These are phyloP conservation scores for Osmoderma eremita DNA, from an alignment of 2,888 invertebrate species.

Conservation along the genomic window DNA sequence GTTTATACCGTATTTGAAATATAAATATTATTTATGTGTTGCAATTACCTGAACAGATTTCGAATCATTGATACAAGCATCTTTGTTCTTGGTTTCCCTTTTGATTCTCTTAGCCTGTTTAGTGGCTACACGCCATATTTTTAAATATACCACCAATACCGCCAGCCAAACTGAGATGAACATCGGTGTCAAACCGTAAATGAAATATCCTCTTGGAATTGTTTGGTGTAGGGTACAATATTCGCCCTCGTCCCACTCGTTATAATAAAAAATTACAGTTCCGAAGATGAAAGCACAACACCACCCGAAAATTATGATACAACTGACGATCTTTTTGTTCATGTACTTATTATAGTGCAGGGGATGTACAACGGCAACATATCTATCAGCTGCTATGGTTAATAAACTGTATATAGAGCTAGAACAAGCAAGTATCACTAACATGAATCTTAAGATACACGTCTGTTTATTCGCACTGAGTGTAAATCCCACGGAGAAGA, in stretches of 20 bases:
- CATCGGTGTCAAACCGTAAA: conserved; percentile 72
- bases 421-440: conserved; percentile 79
- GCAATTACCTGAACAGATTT: conserved; percentile 77
- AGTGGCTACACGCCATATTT: conserved; percentile 81
- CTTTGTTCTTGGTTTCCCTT: conserved; percentile 65
- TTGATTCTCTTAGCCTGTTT: conserved; percentile 77
- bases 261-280: conserved; percentile 80
- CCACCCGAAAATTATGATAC: conserved; percentile 76
- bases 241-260: conserved; percentile 70
- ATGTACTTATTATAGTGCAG: conserved; percentile 80
- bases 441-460: conserved; percentile 78
- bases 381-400: conserved; percentile 82
- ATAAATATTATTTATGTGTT: too few relatives aligned
- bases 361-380: conserved; percentile 82
- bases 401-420: conserved; percentile 83
- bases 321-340: conserved; percentile 73
- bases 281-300: conserved; percentile 73
- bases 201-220: conserved; percentile 62
- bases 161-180: conserved; percentile 79
- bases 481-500: conserved; percentile 68
- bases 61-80: conserved; percentile 69
- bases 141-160: conserved; percentile 79
- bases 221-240: conserved; percentile 78
- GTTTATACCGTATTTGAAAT: too few relatives aligned
- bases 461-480: conserved; percentile 71